These are phyloP conservation scores for Grammomys surdaster DNA, from an alignment of 2,113 vertebrate genomes.

Conservation along the genomic window DNA sequence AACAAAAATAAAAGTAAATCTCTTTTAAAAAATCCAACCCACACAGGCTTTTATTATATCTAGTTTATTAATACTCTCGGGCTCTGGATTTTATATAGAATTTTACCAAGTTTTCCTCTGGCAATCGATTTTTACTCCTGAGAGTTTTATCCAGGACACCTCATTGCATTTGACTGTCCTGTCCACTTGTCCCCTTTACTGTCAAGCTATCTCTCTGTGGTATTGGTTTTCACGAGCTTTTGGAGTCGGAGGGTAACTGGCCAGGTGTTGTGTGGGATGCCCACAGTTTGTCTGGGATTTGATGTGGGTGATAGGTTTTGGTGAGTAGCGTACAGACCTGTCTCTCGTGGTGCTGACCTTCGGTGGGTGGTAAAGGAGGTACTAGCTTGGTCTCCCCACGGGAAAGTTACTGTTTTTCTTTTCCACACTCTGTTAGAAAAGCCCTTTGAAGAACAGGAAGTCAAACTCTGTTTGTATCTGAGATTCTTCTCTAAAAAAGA, in stretches of 20 bases:
- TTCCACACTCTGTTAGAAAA: not conserved
- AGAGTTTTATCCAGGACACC: not conserved
- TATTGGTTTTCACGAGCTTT: not conserved
- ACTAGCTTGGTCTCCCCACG: not conserved
- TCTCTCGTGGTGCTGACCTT: not conserved
- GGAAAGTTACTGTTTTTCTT: not conserved
- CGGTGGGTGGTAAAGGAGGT: not conserved
- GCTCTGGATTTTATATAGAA: not conserved
- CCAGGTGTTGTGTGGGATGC: not conserved
- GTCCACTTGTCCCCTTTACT: slow-evolving; percentile 9
- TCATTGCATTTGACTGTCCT: not conserved
- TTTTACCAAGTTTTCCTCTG: slow-evolving; percentile 1
- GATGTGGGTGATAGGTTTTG: not conserved
- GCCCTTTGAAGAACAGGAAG: not conserved
- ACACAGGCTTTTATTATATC: not conserved
- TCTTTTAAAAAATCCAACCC: not conserved
- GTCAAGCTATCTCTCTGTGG: not conserved
- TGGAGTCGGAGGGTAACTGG: not conserved
- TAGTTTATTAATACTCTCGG: not conserved
- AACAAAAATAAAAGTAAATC: not conserved
- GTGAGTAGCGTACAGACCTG: not conserved
- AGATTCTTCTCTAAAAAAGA: slow-evolving; percentile 37
- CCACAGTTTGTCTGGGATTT: not conserved
- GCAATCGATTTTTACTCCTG: not conserved
- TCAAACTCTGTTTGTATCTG: not conserved